Conservation (phyloP, 2,888 invertebrate species). For the Sisyra nigra region DNA sequence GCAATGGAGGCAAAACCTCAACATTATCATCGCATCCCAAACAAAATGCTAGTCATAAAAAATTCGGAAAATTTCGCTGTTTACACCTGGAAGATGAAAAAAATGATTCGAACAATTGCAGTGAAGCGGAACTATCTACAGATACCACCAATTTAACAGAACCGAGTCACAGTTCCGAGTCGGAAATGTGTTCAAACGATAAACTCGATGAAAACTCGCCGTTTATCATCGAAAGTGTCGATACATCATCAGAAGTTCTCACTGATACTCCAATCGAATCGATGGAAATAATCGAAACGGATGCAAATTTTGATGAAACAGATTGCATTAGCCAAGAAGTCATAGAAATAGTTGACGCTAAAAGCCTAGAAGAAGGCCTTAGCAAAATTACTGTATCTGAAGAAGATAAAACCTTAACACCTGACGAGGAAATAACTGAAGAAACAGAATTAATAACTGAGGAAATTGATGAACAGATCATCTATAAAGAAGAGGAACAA, state of each 20-base stretch:
- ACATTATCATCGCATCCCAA: conserved; percentile 6
- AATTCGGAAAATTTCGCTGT: conserved; percentile 39
- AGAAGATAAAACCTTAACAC: conserved; percentile 7
- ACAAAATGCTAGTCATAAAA: conserved; percentile 26
- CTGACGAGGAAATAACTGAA: conserved; percentile 1
- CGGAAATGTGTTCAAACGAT: conserved; percentile 26
- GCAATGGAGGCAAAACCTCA: conserved; percentile 9
- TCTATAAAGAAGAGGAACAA: too few species aligned
- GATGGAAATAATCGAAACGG: conserved; percentile 10
- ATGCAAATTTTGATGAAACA: conserved; percentile 8
- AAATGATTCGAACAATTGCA: conserved; percentile 27
- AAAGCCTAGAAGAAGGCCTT: conserved; percentile 9
- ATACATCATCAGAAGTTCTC: conserved; percentile 7
- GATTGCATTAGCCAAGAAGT: too few species aligned
- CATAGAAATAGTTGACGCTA: conserved; percentile 4
- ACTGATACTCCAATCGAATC: conserved; percentile 9
- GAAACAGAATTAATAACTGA: too few species aligned
- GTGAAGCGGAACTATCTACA: conserved; percentile 31
- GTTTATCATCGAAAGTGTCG: background rate
- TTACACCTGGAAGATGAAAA: conserved; percentile 23
- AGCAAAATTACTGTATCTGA: background rate
- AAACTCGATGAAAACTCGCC: background rate
- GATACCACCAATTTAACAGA: conserved; percentile 24
- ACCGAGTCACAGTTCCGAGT: conserved; percentile 31
- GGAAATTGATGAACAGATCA: too few species aligned